Base-by-base conservation (phyloP, 2,888 invertebrate genomes). In the Hydriomena furcata region DNA sequence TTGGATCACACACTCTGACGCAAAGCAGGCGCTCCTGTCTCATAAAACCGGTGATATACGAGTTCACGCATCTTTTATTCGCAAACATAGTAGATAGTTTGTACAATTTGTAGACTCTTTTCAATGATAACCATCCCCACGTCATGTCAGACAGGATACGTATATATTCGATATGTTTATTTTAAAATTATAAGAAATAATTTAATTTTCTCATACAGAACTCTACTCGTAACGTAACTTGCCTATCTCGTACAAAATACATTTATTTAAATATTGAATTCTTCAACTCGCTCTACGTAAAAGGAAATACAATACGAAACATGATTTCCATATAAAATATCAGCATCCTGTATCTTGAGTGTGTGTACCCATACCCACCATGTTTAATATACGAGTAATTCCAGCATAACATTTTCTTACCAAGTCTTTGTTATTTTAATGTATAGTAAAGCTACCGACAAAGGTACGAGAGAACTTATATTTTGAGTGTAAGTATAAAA, bases 1-100 rank as follows among this genome's bases (percentile, higher is more conserved):
- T 68, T 71, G 65, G 63, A 69, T 51, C 30, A 27, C 20, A 7
- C 24, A 7, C 37, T 11, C 10, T 13, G 36, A 24, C 30, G 13
- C 30, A 30, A 30, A 31, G 38, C 46, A 27, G 31, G 10, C 35
- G 25, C 45, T 21, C 24, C 38, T 27, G 38, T 32, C 46, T 40
- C 27, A 20, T 40, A 32, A 46, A 38, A 32, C 27, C n/a, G 21
- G 11, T 31, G 31, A 38, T 37, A n/a, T 31, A 31, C 36, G 7
- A 38, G 27, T 17, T 7, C 32, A 25, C 32, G 23, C 7, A 8
- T 8, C 8, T 13, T 27, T 36, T 23, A 24, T 7, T 10, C 27
- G 20, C 20, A 11, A 17, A 13, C 27, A 27, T 38, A 13, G 13
- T 38, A 20, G 8, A 7, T 10, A 7, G 7, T 7, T 20, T 8